Conservation (phyloP, 2,797 vertebrate genomes). For the Novumbra hubbsi region DNA sequence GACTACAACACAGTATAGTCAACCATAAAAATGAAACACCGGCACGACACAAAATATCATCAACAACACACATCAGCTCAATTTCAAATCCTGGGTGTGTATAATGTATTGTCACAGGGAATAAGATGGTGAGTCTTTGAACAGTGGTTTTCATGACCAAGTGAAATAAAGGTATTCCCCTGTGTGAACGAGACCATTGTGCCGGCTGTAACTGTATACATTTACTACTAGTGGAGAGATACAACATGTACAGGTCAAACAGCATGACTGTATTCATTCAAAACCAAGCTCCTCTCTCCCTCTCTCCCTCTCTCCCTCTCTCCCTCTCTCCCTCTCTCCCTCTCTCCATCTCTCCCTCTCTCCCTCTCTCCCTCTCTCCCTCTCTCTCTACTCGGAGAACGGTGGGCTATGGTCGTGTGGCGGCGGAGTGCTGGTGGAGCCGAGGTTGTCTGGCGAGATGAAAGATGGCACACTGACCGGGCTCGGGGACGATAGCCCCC, state of each 20-base stretch:
- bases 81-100: conserved; percentile 33
- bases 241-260: conserved; percentile 50
- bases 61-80: conserved; percentile 48
- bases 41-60: conserved; percentile 33
- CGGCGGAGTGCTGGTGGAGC: conserved; percentile 78
- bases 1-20: neutral
- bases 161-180: conserved; percentile 69
- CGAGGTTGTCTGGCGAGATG: conserved; percentile 93
- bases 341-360: neutral
- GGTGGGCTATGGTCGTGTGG: conserved; percentile 58
- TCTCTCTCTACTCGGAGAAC: conserved; percentile 21
- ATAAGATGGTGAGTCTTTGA: conserved; percentile 62
- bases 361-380: conserved; percentile 6
- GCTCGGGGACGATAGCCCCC: conserved; percentile 89
- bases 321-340: neutral
- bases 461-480: conserved; percentile 93
- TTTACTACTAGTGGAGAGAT: conserved; percentile 51
- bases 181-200: conserved; percentile 52
- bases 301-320: neutral
- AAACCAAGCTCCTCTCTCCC: conserved; percentile 57
- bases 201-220: conserved; percentile 63
- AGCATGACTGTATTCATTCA: conserved; percentile 33
- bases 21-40: neutral
- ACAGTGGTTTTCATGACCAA: conserved; percentile 56
- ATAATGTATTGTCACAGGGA: conserved; percentile 58